These are phyloP conservation scores for Erebia aethiops DNA, from an alignment of 2,888 invertebrate species.

Conservation along the genomic window DNA sequence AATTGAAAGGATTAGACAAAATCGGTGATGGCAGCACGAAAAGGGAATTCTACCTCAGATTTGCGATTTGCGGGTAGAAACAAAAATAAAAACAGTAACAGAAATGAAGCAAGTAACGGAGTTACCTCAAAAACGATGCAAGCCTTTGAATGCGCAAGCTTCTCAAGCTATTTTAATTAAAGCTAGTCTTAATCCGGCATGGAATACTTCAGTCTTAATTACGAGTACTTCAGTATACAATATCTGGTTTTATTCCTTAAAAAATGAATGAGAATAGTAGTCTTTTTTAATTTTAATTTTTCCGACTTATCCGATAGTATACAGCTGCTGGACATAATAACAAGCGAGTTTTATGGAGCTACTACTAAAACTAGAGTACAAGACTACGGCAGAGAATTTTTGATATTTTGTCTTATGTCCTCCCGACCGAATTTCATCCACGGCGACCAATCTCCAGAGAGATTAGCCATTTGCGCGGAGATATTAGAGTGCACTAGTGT, in stretches of 20 bases:
- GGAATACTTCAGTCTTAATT: constrained; percentile 28
- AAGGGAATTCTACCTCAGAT: neutral
- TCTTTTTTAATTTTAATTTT: neutral
- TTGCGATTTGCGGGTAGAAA: constrained; percentile 5
- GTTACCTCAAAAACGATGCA: constrained; percentile 33
- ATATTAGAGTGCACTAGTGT: no score
- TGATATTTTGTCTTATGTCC: no score
- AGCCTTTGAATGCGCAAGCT: constrained; percentile 32
- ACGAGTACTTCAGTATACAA: constrained; percentile 37
- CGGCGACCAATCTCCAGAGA: no score
- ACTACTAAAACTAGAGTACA: no score
- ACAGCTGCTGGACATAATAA: no score
- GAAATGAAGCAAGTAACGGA: constrained; percentile 29
- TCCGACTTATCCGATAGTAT: no score
- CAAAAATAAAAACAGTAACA: constrained; percentile 23
- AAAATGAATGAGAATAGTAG: constrained; percentile 8
- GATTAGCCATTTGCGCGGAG: no score
- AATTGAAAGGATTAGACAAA: no score
- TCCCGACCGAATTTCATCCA: no score
- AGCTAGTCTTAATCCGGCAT: constrained; percentile 27
- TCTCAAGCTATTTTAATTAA: constrained; percentile 35
- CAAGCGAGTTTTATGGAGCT: no score
- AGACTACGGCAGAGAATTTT: no score
- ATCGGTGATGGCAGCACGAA: no score
- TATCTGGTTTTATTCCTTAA: constrained; percentile 24